These are phyloP conservation scores for Procavia capensis DNA, from an alignment of 2,113 vertebrate species.

Conservation along the genomic window DNA sequence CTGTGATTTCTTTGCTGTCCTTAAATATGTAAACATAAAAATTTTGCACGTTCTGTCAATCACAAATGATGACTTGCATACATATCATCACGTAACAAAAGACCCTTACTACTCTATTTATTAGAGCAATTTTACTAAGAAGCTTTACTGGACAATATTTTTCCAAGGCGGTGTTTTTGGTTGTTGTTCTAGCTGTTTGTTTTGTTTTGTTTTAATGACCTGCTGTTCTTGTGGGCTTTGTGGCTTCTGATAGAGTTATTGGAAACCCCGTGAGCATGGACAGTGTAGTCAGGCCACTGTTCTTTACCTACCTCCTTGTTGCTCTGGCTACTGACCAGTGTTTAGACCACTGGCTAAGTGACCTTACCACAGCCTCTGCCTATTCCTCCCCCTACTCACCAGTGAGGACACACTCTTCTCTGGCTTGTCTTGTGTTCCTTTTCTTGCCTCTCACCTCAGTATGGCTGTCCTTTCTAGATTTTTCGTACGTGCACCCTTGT, in stretches of 20 bases:
- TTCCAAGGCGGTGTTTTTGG: neutral
- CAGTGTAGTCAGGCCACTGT: neutral
- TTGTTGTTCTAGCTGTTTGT: too few relatives aligned
- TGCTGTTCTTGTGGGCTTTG: neutral
- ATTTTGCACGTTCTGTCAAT: neutral
- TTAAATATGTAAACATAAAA: neutral
- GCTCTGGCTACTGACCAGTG: neutral
- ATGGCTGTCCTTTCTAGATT: neutral
- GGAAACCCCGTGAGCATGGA: neutral
- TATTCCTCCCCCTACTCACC: too few relatives aligned
- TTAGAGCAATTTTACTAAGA: neutral
- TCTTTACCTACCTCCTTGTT: neutral
- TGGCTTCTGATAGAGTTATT: neutral
- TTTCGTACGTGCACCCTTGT: rapidly evolving
- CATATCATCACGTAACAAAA: neutral
- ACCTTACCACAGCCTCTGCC: neutral
- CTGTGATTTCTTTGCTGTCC: neutral
- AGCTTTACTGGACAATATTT: neutral
- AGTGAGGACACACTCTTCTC: neutral
- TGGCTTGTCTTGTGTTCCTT: neutral
- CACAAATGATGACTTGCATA: neutral
- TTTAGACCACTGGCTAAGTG: neutral
- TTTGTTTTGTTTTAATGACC: too few relatives aligned
- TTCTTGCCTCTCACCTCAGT: neutral
- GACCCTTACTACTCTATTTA: neutral